phyloP scores from a whole-genome alignment of 2,888 invertebrate species.

The Eulithis prunata region DNA sequence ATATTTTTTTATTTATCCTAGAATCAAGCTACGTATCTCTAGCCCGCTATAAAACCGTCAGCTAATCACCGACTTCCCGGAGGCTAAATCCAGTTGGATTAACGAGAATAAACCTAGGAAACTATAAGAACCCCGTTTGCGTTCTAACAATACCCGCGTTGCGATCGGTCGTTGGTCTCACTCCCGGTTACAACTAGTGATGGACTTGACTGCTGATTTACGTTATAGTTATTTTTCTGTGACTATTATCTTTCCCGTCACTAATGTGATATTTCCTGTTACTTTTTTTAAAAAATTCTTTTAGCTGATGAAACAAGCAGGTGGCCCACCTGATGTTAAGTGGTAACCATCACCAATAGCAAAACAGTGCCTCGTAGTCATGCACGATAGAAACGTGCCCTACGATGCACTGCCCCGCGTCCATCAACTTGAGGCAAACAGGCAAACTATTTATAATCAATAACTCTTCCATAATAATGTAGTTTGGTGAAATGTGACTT shows the following conservation, averaged over 20 bases:
- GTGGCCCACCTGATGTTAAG: too few species aligned
- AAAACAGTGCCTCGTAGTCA: too few species aligned
- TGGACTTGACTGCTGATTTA: background rate
- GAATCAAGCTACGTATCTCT: background rate
- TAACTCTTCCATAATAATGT: too few species aligned
- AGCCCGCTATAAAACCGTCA: constrained; percentile 23
- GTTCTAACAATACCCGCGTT: constrained; percentile 80
- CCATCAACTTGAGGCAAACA: too few species aligned
- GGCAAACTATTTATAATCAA: too few species aligned
- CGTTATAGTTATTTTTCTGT: background rate
- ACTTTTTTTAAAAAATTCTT: too few species aligned
- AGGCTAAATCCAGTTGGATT: constrained; percentile 48
- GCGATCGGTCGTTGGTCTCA: constrained; percentile 82
- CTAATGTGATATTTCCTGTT: background rate
- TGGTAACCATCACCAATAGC: too few species aligned
- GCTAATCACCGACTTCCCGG: constrained; percentile 52
- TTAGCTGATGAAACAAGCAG: too few species aligned
- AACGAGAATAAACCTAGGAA: constrained; percentile 71
- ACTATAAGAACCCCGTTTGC: constrained; percentile 71
- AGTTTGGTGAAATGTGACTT: too few species aligned
- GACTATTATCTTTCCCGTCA: background rate
- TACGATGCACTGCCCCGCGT: too few species aligned
- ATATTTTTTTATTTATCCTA: background rate
- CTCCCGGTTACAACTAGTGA: constrained; percentile 64
- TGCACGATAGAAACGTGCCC: too few species aligned